Evolutionary conservation across 2,888 invertebrate species (phyloP).

Genomic region (Athalia rosae): DNA sequence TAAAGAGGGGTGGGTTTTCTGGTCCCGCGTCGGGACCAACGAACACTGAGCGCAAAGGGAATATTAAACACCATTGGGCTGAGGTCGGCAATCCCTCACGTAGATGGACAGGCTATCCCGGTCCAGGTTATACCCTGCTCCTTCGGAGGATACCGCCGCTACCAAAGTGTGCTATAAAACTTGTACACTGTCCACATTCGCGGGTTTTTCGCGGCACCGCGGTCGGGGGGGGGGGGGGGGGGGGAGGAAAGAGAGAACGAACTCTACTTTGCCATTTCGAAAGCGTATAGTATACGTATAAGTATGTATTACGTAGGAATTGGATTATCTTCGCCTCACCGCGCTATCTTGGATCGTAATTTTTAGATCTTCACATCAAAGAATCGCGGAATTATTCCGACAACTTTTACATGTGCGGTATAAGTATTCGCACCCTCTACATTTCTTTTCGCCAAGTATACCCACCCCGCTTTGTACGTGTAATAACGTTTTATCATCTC

Average conservation of each 20-base stretch:
- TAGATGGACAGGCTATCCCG: constrained; percentile 35
- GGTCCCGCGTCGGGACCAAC: constrained; percentile 31
- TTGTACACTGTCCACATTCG: neutral
- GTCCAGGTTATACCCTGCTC: constrained; percentile 22
- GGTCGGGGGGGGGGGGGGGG: neutral
- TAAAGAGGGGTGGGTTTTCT: neutral
- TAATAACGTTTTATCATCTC: no score
- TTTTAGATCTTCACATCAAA: no score
- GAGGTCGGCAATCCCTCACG: constrained; percentile 41
- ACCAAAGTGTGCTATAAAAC: constrained; percentile 9
- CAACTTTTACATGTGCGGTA: no score
- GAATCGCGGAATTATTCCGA: no score
- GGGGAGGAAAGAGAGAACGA: neutral
- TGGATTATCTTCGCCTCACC: no score
- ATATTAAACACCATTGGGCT: constrained; percentile 39
- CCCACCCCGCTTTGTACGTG: no score
- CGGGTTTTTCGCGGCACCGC: neutral
- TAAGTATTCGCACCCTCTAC: no score
- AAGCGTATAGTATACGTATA: no score
- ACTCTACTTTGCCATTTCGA: neutral
- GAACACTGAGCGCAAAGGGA: constrained; percentile 40
- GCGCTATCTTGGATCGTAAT: no score
- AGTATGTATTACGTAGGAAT: no score
- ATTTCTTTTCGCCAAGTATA: no score
- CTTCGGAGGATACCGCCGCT: constrained; percentile 7